These are phyloP conservation scores for Cryptus armator DNA, from an alignment of 2,888 invertebrate species.

Conservation along the genomic window DNA sequence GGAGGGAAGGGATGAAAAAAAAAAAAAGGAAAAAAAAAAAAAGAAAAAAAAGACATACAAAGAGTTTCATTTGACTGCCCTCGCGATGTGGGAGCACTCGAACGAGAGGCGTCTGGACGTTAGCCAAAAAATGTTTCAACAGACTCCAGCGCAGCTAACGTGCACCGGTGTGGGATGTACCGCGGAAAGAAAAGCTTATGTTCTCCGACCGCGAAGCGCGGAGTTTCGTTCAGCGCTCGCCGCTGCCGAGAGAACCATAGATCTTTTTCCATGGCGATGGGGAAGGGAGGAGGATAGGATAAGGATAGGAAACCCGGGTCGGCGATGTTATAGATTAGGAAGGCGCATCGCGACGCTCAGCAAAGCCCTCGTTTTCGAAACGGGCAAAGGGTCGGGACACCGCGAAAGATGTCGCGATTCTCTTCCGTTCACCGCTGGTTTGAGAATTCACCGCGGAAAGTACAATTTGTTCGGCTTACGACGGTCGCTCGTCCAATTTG, in stretches of 20 bases:
- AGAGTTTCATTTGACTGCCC: slow-evolving; percentile 42
- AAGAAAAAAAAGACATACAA: slow-evolving; percentile 9
- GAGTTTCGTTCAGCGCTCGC: neutral
- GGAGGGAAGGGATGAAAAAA: neutral
- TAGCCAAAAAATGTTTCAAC: slow-evolving; percentile 43
- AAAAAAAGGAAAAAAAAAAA: slow-evolving; percentile 12
- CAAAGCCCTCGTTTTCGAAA: slow-evolving; percentile 45
- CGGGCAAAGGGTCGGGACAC: slow-evolving; percentile 26
- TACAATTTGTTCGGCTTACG: slow-evolving; percentile 65
- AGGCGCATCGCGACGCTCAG: slow-evolving; percentile 46
- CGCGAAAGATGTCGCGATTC: slow-evolving; percentile 29
- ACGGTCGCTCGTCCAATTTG: slow-evolving; percentile 62
- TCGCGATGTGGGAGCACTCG: slow-evolving; percentile 32
- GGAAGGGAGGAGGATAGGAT: too few relatives aligned
- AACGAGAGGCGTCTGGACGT: slow-evolving; percentile 41
- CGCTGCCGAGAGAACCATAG: slow-evolving; percentile 9
- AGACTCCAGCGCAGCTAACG: slow-evolving; percentile 14
- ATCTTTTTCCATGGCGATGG: slow-evolving; percentile 31
- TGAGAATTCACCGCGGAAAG: slow-evolving; percentile 55
- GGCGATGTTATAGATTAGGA: slow-evolving; percentile 51
- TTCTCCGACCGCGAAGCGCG: slow-evolving; percentile 27
- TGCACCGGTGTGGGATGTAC: slow-evolving; percentile 2
- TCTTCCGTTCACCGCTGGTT: slow-evolving; percentile 11
- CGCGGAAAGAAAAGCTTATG: slow-evolving; percentile 40
- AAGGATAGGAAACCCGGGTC: too few relatives aligned